Evolutionary conservation across 2,888 invertebrate genomes (phyloP).

Genomic region (Yponomeuta sedellus): DNA sequence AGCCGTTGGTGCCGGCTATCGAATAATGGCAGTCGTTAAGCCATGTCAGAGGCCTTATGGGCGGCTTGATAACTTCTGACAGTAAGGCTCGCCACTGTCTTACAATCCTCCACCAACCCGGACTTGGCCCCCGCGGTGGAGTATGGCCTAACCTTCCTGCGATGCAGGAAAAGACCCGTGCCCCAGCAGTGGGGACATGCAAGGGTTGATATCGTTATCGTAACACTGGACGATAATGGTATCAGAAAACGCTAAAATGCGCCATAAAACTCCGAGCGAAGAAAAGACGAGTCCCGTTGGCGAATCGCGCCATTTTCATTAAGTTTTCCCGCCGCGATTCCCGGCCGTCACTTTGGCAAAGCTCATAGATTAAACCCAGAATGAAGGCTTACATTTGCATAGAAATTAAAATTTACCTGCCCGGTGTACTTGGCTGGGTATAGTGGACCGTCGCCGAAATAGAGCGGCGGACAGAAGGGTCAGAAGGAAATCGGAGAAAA

Average conservation of each 20-base stretch:
- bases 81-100: too few relatives aligned
- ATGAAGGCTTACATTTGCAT: constrained; percentile 72
- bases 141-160: too few relatives aligned
- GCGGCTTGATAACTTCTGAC: too few relatives aligned
- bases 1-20: too few relatives aligned
- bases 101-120: too few relatives aligned
- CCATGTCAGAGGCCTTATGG: too few relatives aligned
- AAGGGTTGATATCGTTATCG: too few relatives aligned
- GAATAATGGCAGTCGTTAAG: too few relatives aligned
- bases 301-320: constrained; percentile 52
- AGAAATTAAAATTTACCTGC: constrained; percentile 75
- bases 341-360: constrained; percentile 55
- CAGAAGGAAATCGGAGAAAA: background rate
- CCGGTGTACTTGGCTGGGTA: constrained; percentile 12
- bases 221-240: background rate
- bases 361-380: constrained; percentile 66
- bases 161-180: too few relatives aligned
- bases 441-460: constrained; percentile 37
- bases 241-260: background rate
- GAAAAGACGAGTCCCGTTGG: background rate
- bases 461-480: constrained; percentile 36
- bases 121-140: too few relatives aligned
- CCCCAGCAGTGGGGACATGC: too few relatives aligned
- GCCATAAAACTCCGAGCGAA: background rate
- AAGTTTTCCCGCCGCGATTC: constrained; percentile 58